Evolutionary conservation across 2,888 invertebrate species (phyloP).

Genomic region (Oxytorus armatus): DNA sequence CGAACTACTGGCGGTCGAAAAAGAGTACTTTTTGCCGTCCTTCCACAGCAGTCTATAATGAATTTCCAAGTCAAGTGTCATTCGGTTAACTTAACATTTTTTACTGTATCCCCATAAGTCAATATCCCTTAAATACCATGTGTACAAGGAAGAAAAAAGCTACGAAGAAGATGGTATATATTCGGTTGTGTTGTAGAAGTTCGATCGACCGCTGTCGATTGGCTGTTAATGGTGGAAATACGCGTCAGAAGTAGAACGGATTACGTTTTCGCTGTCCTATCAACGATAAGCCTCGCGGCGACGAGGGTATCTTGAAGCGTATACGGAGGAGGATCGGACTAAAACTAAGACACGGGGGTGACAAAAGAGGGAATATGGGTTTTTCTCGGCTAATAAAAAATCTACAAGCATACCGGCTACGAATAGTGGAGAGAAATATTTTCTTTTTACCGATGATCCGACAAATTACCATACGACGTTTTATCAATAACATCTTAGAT

Average conservation of each 20-base stretch:
- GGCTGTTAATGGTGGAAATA: neutral
- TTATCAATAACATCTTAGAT: neutral
- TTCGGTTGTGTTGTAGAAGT: neutral
- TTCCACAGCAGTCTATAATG: neutral
- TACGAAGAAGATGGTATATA: no score
- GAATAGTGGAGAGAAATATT: no score
- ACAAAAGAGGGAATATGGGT: neutral
- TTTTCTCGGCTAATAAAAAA: neutral
- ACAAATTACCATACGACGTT: neutral
- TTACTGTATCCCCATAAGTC: neutral
- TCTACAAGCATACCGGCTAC: no score
- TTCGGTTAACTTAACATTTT: neutral
- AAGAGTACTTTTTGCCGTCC: neutral
- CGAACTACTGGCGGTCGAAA: slow-evolving; percentile 11
- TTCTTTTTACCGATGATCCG: neutral
- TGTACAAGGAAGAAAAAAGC: no score
- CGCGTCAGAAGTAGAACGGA: slow-evolving; percentile 11
- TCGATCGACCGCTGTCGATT: neutral
- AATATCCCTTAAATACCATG: neutral
- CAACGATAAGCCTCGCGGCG: slow-evolving; percentile 16
- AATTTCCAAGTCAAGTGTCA: neutral
- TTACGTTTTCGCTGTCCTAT: slow-evolving; percentile 12
- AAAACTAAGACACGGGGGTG: slow-evolving; percentile 2
- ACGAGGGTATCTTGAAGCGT: slow-evolving; percentile 10
- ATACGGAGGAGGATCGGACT: neutral